These are phyloP conservation scores for Tenthredo amoena DNA, from an alignment of 2,888 invertebrate species.

Conservation along the genomic window DNA sequence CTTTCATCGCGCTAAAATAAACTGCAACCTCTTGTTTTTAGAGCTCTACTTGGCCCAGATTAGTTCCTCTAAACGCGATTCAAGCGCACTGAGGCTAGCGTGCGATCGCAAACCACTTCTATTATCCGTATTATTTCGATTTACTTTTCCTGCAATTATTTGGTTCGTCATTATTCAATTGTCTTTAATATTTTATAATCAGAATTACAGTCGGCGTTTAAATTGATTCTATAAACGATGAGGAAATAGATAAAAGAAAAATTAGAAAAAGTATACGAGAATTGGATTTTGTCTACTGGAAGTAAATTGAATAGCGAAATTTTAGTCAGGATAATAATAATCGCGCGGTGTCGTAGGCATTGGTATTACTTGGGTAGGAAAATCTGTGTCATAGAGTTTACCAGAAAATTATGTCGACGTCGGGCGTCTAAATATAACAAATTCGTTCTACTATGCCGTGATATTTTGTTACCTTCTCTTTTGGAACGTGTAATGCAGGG, in stretches of 20 bases:
- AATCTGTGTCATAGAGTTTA: constrained; percentile 15
- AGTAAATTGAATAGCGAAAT: neutral
- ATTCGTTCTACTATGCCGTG: constrained; percentile 55
- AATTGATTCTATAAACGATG: neutral
- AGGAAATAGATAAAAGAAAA: neutral
- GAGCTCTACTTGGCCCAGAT: constrained; percentile 34
- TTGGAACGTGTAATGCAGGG: neutral
- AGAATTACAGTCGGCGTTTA: neutral
- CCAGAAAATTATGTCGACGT: constrained; percentile 60
- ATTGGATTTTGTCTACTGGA: neutral
- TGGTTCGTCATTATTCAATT: neutral
- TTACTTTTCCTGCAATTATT: no score
- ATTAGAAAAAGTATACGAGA: neutral
- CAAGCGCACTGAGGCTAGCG: neutral
- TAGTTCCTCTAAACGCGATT: neutral
- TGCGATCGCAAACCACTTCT: neutral
- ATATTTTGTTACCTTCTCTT: constrained; percentile 6
- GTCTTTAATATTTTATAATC: neutral
- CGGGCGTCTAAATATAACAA: constrained; percentile 69
- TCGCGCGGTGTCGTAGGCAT: neutral
- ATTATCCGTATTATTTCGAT: neutral
- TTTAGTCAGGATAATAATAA: neutral
- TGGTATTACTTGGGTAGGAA: neutral
- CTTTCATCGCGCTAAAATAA: constrained; percentile 13
- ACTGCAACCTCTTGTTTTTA: constrained; percentile 25